These are phyloP conservation scores for Phymastichus coffea DNA, from an alignment of 1,140 invertebrate species.

Conservation along the genomic window DNA sequence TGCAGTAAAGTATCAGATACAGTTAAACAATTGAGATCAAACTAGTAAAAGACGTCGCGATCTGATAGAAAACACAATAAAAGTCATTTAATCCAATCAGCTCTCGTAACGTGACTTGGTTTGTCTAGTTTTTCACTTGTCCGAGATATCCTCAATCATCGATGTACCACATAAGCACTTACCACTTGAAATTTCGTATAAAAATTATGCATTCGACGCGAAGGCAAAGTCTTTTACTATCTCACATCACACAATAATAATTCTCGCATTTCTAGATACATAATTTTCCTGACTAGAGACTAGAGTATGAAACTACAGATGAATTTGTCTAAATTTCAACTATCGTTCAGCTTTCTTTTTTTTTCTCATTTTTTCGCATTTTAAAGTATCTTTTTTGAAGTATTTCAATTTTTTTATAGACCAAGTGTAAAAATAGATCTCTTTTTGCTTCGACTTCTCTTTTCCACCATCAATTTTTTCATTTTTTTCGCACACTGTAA, in stretches of 20 bases:
- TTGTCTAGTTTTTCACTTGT: neutral
- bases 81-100: neutral
- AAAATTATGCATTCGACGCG: too few relatives aligned
- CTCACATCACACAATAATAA: neutral
- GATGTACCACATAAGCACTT: neutral
- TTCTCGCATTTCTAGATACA: slow-evolving; percentile 42
- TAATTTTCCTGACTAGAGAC: slow-evolving; percentile 26
- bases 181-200: too few relatives aligned
- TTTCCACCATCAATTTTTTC: slow-evolving; percentile 23
- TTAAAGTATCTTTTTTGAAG: slow-evolving; percentile 11
- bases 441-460: slow-evolving; percentile 34
- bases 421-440: slow-evolving; percentile 50
- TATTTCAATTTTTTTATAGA: slow-evolving; percentile 33
- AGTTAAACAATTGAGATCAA: slow-evolving; percentile 29
- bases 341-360: slow-evolving; percentile 10
- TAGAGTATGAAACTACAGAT: slow-evolving; percentile 36
- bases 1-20: slow-evolving; percentile 2
- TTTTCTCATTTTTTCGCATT: slow-evolving; percentile 19
- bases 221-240: slow-evolving; percentile 8
- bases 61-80: neutral
- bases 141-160: neutral
- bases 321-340: slow-evolving; percentile 36
- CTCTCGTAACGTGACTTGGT: neutral
- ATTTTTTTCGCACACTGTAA: slow-evolving; percentile 16
- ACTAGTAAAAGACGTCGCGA: slow-evolving; percentile 32